A percentile compares a stretch with the other conserved stretches of the same genome.
Conservation (phyloP, 2,888 invertebrate genomes). For the Adelphocoris suturalis region DNA sequence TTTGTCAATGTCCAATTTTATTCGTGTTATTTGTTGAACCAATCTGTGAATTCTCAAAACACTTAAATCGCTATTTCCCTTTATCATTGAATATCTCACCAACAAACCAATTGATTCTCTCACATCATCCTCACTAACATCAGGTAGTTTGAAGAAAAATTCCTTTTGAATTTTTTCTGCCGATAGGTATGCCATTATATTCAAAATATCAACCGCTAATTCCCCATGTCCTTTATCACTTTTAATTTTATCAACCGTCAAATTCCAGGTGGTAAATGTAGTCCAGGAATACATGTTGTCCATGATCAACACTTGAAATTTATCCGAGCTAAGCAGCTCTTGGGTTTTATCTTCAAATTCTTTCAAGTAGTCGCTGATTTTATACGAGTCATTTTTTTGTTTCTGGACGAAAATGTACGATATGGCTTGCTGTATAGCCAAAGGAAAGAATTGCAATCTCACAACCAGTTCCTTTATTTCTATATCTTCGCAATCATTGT, state of each 20-base stretch:
- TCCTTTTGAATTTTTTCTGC: neutral
- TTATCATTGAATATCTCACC: conserved; percentile 1
- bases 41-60: neutral
- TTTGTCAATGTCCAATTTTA: neutral
- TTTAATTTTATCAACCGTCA: neutral
- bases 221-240: neutral
- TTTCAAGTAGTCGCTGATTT: neutral
- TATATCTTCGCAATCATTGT: neutral
- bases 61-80: neutral
- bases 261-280: neutral
- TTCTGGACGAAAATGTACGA: neutral
- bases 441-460: neutral
- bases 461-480: neutral
- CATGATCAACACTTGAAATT: neutral
- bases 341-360: neutral
- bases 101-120: neutral
- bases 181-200: neutral
- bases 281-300: neutral
- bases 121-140: neutral
- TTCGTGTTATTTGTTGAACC: conserved; percentile 7
- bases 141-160: neutral
- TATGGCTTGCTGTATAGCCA: conserved; percentile 1
- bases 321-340: neutral
- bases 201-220: neutral
- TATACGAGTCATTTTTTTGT: neutral